Evolutionary conservation across 1,140 invertebrate genomes (phyloP).

Genomic region (Parapsyche elsis): DNA sequence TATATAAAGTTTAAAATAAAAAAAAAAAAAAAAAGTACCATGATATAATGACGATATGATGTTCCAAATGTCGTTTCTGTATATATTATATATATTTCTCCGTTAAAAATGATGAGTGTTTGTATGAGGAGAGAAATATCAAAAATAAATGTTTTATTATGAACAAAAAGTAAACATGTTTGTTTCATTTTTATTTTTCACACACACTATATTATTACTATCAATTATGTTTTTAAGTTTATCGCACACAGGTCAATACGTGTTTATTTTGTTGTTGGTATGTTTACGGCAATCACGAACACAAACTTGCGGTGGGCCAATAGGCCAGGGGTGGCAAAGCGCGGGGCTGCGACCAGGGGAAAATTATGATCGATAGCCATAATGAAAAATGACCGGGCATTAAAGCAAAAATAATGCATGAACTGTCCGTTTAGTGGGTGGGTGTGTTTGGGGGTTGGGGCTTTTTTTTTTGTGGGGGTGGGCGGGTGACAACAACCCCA

Average conservation of each 20-base stretch:
- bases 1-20: slow-evolving; percentile 51
- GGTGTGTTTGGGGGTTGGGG: not conserved
- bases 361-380: slow-evolving; percentile 48
- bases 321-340: not conserved
- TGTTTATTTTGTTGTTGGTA: slow-evolving; percentile 12
- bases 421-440: slow-evolving; percentile 48
- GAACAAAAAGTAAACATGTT: slow-evolving; percentile 50
- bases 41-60: slow-evolving; percentile 49
- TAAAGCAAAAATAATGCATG: slow-evolving; percentile 51
- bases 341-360: not conserved
- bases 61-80: slow-evolving; percentile 54
- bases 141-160: slow-evolving; percentile 57
- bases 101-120: slow-evolving; percentile 55
- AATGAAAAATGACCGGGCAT: slow-evolving; percentile 52
- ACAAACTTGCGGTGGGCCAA: not conserved
- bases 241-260: not conserved
- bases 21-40: slow-evolving; percentile 52
- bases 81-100: slow-evolving; percentile 54
- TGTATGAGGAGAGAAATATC: slow-evolving; percentile 54
- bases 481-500: not conserved
- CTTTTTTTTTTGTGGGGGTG: not conserved
- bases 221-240: not conserved
- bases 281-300: not conserved
- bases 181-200: slow-evolving; percentile 46
- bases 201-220: not conserved